Conservation (phyloP, 1,140 invertebrate genomes). For the Parasteatoda tepidariorum region DNA sequence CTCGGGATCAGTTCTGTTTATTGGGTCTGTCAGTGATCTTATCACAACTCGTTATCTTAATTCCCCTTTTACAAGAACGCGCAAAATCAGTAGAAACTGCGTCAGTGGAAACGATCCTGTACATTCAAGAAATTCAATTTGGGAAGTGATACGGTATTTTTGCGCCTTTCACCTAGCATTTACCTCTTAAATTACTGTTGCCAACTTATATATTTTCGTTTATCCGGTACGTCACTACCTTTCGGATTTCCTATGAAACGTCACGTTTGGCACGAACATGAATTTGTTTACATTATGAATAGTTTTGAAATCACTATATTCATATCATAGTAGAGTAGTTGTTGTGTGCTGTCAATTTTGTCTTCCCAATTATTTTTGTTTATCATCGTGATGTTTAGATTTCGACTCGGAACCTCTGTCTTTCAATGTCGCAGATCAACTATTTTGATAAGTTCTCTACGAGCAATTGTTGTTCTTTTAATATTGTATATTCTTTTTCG, state of each 20-base stretch:
- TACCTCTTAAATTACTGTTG: too few species aligned
- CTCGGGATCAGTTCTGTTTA: too few species aligned
- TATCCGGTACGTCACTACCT: not conserved
- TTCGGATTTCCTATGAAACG: not conserved
- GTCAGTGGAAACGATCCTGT: too few species aligned
- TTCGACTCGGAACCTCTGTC: slow-evolving; percentile 52
- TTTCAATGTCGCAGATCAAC: slow-evolving; percentile 51
- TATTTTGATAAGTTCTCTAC: not conserved
- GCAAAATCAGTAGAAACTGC: too few species aligned
- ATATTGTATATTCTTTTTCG: slow-evolving; percentile 20
- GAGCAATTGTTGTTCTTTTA: slow-evolving; percentile 2
- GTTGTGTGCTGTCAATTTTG: not conserved
- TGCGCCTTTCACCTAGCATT: too few species aligned
- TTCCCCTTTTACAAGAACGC: too few species aligned
- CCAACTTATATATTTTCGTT: too few species aligned
- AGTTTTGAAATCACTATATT: not conserved
- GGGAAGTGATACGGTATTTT: too few species aligned
- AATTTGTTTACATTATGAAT: not conserved
- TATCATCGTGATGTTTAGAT: slow-evolving; percentile 17
- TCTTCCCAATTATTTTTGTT: not conserved
- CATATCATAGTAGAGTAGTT: not conserved
- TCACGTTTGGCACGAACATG: slow-evolving; percentile 9
- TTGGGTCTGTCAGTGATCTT: too few species aligned
- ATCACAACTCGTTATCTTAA: too few species aligned
- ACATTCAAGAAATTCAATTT: too few species aligned